These are phyloP conservation scores for Spinus pinus DNA, from an alignment of 2,797 vertebrate species.

Conservation along the genomic window DNA sequence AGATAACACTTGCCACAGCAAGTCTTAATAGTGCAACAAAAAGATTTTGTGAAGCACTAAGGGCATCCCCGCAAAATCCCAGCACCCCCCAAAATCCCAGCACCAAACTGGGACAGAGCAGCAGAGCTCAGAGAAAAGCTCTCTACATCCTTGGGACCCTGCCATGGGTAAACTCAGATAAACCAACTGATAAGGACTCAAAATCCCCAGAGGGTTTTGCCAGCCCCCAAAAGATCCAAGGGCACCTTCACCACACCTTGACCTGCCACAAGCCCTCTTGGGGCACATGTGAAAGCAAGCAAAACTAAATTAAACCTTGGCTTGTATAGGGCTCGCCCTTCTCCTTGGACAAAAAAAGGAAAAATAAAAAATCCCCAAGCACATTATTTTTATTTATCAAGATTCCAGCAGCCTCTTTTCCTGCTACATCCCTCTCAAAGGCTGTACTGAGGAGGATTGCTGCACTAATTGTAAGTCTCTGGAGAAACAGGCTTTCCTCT, in stretches of 20 bases:
- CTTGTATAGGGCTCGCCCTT: background rate
- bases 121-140: background rate
- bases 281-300: accelerated
- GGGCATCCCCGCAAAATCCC: accelerated
- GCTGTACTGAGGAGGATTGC: background rate
- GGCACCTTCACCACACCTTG: background rate
- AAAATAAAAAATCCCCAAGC: background rate
- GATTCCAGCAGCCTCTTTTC: background rate
- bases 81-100: background rate
- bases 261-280: background rate
- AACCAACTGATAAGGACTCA: background rate
- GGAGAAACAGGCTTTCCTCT: background rate
- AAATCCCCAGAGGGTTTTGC: background rate
- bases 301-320: background rate
- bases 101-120: accelerated
- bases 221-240: background rate
- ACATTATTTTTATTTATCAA: background rate
- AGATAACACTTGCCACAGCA: background rate
- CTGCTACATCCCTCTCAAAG: background rate
- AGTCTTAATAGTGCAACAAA: background rate
- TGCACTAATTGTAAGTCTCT: background rate
- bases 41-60: background rate
- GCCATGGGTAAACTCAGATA: accelerated
- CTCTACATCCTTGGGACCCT: background rate
- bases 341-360: accelerated